Percentiles rank a stretch among this genome's conserved stretches.
Conservation (phyloP, 2,888 invertebrate genomes). For the Hypena proboscidalis region DNA sequence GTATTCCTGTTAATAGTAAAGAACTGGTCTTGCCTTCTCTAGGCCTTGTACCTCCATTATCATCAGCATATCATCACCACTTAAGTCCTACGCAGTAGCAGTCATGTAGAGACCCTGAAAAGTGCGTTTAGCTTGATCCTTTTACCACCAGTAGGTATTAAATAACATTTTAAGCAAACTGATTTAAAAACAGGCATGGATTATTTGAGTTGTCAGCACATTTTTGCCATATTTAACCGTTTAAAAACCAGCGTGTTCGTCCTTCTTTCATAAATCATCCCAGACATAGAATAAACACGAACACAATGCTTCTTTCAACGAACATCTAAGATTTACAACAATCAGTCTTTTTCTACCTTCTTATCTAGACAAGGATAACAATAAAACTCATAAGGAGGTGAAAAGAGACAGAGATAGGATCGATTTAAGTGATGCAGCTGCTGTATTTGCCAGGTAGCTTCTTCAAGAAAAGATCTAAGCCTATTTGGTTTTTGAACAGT, state of each 20-base stretch:
- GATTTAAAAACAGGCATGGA: too few species aligned
- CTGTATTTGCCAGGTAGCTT: slow-evolving; percentile 70
- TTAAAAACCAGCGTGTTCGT: background rate
- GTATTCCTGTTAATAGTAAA: too few species aligned
- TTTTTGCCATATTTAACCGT: background rate
- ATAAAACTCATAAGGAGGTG: slow-evolving; percentile 25
- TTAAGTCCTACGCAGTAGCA: too few species aligned
- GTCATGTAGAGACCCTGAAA: too few species aligned
- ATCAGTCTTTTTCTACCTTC: slow-evolving; percentile 45
- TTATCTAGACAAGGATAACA: slow-evolving; percentile 58
- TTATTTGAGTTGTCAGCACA: too few species aligned
- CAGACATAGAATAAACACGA: slow-evolving; percentile 32
- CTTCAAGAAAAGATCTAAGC: slow-evolving; percentile 61
- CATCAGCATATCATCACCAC: too few species aligned
- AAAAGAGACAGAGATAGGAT: slow-evolving; percentile 59
- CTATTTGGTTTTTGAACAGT: slow-evolving; percentile 59
- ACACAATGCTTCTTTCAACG: slow-evolving; percentile 38
- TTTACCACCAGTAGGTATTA: too few species aligned
- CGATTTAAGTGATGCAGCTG: slow-evolving; percentile 78
- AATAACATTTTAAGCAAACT: too few species aligned
- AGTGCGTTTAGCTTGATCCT: too few species aligned
- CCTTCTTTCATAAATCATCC: slow-evolving; percentile 28
- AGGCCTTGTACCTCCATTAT: too few species aligned
- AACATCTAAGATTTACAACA: slow-evolving; percentile 26
- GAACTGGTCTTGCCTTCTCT: too few species aligned